Base-by-base conservation (phyloP, 2,113 vertebrate genomes). In the Petrocephalus zakoni region DNA sequence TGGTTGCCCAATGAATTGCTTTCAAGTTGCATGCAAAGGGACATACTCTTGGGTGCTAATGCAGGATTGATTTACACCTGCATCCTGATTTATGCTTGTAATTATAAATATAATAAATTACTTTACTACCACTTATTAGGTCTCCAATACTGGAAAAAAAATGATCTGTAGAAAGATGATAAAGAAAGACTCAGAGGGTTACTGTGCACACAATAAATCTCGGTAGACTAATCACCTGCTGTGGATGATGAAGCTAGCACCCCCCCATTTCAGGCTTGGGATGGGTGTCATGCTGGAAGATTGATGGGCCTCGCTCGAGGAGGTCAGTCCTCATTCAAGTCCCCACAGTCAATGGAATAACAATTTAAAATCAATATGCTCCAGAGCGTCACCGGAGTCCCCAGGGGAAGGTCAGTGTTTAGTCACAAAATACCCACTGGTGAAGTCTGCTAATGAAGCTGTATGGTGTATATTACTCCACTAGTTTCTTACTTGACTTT, bases 341-440 rank as follows among this genome's bases (percentile, higher is more conserved):
- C 86, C 86, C 51, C 47, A 17, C 55, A 92, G 90, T 90, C 91
- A 92, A 93, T 89, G 91, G 91, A 93, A 93, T 92, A 91, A 92
- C 90, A 91, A 93, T 92, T 91, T 91, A 13, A 84, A 34, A 90
- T 87, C 88, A 17, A 72, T 72, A 15, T 58, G 75, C 93, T 90
- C 90, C 89, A 53, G 92, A 93, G 90, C 90, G 92, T 21, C 51
- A 75, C 90, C 86, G 93, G 90, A 92, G 93, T 92, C 91, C 88
- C 7, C 51, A 34, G 84, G 49, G 87, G 56, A 53, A 61, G 88
- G 87, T 68, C 87, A 90, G 89, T 85, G 87, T 92, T 90, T 86
- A 91, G 91, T 87, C 89, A 87, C 91, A 89, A 94, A 93, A 89
- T 91, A 91, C 89, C 91, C 90, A 90, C 91, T 93, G 92, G 92